Conservation (phyloP, 2,797 vertebrate genomes). For the Xenopus petersii region DNA sequence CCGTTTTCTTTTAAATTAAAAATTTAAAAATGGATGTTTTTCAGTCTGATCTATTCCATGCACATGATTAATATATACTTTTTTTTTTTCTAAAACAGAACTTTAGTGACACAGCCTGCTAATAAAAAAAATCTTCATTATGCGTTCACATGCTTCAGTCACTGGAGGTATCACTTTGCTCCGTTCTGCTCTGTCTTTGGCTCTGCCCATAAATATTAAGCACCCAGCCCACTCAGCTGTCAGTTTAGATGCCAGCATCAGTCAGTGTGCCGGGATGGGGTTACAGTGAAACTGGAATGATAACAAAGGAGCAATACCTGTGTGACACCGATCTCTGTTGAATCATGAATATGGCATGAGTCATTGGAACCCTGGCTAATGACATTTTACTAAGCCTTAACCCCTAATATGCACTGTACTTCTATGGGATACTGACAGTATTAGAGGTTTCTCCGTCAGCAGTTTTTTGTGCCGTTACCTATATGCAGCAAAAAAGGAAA, state of each 20-base stretch:
- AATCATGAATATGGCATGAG: slow-evolving; percentile 38
- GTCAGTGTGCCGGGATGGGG: slow-evolving; percentile 35
- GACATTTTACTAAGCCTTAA: neutral
- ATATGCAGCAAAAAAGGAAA: too few relatives aligned
- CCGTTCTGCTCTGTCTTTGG: neutral
- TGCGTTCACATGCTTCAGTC: slow-evolving; percentile 7
- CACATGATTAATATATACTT: too few relatives aligned
- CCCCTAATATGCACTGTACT: too few relatives aligned
- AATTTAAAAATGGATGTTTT: too few relatives aligned
- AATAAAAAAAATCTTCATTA: neutral
- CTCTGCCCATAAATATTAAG: slow-evolving; percentile 27
- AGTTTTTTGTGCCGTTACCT: too few relatives aligned
- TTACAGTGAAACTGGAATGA: slow-evolving; percentile 52
- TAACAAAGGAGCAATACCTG: slow-evolving; percentile 51
- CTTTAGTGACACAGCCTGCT: neutral
- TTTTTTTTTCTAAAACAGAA: too few relatives aligned
- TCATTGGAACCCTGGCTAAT: neutral
- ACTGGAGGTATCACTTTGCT: slow-evolving; percentile 30
- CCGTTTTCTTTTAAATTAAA: too few relatives aligned
- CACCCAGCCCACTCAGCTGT: slow-evolving; percentile 29
- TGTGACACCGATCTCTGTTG: slow-evolving; percentile 21
- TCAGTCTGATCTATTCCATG: too few relatives aligned
- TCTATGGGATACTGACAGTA: too few relatives aligned
- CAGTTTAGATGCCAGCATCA: slow-evolving; percentile 7
- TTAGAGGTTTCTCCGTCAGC: too few relatives aligned